phyloP scores from a whole-genome alignment of 2,113 vertebrate species.

The Orthonyx spaldingii region DNA sequence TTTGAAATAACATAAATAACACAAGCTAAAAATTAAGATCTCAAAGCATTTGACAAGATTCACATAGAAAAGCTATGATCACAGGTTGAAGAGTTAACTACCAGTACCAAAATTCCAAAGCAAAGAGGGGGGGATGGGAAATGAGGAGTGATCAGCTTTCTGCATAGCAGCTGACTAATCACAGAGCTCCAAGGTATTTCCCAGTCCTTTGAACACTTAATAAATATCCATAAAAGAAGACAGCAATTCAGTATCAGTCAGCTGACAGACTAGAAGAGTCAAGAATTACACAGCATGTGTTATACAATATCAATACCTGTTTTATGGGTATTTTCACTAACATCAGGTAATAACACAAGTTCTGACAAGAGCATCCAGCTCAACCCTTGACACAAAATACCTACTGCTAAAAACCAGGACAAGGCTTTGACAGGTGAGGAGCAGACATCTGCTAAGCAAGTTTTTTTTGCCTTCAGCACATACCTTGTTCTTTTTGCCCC shows the following conservation, averaged over 20 bases:
- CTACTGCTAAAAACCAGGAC: background rate
- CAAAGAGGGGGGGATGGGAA: background rate
- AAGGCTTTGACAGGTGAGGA: background rate
- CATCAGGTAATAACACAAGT: background rate
- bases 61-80: background rate
- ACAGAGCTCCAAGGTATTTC: background rate
- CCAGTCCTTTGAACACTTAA: background rate
- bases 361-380: background rate
- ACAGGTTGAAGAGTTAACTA: background rate
- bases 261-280: background rate
- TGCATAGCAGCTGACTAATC: background rate
- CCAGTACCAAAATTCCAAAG: background rate
- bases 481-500: conserved; percentile 91
- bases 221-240: background rate
- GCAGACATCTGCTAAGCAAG: background rate
- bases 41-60: background rate
- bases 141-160: background rate
- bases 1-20: background rate
- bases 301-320: background rate
- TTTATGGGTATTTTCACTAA: background rate
- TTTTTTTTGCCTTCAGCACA: background rate
- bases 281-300: background rate
- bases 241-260: background rate
- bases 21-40: background rate
- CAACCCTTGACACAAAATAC: background rate